Percentiles rank a stretch among this genome's conserved stretches.
These are phyloP conservation scores for Oscheius sp. DNA, from an alignment of 2,888 invertebrate species.

Conservation along the genomic window DNA sequence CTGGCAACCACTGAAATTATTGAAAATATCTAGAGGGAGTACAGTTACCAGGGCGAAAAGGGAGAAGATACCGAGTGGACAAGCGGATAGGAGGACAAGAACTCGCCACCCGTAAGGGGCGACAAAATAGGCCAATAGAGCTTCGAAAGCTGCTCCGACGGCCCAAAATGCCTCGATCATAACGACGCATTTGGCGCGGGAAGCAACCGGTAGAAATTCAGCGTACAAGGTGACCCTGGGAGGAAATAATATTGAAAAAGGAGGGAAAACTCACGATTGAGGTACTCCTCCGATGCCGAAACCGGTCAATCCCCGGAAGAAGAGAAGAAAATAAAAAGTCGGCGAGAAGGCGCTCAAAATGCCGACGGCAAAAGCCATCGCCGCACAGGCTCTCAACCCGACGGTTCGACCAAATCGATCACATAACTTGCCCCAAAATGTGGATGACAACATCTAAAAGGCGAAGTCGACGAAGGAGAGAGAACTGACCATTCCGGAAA, in stretches of 20 bases:
- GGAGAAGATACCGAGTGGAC: constrained; percentile 86
- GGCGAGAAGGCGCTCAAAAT: constrained; percentile 89
- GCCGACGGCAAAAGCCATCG: constrained; percentile 90
- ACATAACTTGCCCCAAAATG: constrained; percentile 94
- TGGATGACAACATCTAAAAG: constrained; percentile 85
- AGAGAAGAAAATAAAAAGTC: constrained; percentile 88
- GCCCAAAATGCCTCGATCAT: constrained; percentile 97
- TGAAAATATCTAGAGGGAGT: neutral
- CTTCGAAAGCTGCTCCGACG: constrained; percentile 91
- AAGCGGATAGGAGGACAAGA: constrained; percentile 89
- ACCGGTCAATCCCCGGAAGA: constrained; percentile 90
- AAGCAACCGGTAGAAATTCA: constrained; percentile 92
- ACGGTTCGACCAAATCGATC: constrained; percentile 77
- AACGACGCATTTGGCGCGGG: constrained; percentile 93
- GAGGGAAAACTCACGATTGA: constrained; percentile 85
- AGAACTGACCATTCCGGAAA: constrained; percentile 80
- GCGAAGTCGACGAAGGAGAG: no score
- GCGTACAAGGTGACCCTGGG: constrained; percentile 94
- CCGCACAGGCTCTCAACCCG: constrained; percentile 89
- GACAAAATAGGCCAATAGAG: constrained; percentile 86
- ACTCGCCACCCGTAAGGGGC: constrained; percentile 91
- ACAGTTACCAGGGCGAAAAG: constrained; percentile 71
- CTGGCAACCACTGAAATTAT: constrained; percentile 87
- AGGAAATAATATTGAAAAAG: no score
- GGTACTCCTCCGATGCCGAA: constrained; percentile 96